A percentile compares a stretch with the other conserved stretches of the same genome.
Evolutionary conservation across 2,888 invertebrate genomes (phyloP).

Genomic region (Carabus problematicus): DNA sequence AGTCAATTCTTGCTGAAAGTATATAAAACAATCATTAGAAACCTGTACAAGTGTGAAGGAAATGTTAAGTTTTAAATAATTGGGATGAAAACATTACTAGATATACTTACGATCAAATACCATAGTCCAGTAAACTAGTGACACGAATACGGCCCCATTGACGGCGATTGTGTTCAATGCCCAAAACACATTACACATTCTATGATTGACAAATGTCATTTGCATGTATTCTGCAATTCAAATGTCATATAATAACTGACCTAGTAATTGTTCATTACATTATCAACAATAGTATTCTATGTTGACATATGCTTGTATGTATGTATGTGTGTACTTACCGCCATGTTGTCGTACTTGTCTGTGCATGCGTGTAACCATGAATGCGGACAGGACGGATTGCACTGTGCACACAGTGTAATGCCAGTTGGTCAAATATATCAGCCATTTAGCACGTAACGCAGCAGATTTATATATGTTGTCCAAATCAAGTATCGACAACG

Average conservation of each 20-base stretch:
- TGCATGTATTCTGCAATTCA: conserved; percentile 8
- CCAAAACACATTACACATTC: conserved; percentile 65
- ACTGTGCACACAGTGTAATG: conserved; percentile 66
- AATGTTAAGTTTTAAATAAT: neutral
- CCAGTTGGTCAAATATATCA: conserved; percentile 79
- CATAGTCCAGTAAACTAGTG: conserved; percentile 77
- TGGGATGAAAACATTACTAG: neutral
- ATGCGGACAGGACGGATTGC: conserved; percentile 63
- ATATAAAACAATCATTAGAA: no score
- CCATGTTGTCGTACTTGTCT: conserved; percentile 13
- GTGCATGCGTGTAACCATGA: conserved; percentile 25
- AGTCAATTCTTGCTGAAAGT: conserved; percentile 25
- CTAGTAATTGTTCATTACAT: neutral
- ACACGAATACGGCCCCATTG: conserved; percentile 75
- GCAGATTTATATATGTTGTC: conserved; percentile 54
- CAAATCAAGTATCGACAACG: conserved; percentile 56
- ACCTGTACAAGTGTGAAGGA: neutral
- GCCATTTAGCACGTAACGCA: conserved; percentile 68
- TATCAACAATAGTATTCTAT: neutral
- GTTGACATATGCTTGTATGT: neutral
- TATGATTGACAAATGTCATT: conserved; percentile 14
- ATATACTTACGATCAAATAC: conserved; percentile 70
- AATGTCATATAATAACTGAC: neutral
- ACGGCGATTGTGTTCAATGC: conserved; percentile 71
- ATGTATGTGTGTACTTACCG: conserved; percentile 19